phyloP scores from a whole-genome alignment of 2,888 invertebrate species.

The Mimachlamys varia region DNA sequence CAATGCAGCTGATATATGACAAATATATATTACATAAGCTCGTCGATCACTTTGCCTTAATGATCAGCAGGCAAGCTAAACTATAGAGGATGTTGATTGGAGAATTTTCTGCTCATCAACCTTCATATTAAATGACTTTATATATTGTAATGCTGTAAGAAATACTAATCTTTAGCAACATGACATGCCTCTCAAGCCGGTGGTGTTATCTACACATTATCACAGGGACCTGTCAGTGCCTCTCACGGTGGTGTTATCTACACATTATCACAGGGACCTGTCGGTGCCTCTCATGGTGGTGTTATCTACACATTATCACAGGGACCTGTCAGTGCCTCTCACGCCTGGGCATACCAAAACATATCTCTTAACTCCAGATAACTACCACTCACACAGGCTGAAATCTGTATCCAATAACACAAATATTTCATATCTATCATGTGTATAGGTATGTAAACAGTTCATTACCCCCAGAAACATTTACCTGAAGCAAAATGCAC shows the following conservation, averaged over 20 bases:
- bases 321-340: conserved; percentile 22
- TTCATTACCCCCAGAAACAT: not conserved
- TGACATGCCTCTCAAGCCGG: too few relatives aligned
- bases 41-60: too few relatives aligned
- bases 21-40: too few relatives aligned
- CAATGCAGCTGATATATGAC: too few relatives aligned
- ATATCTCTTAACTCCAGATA: not conserved
- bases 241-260: not conserved
- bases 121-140: too few relatives aligned
- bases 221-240: not conserved
- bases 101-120: too few relatives aligned
- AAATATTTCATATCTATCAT: not conserved
- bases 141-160: not conserved
- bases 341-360: not conserved
- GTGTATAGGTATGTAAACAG: too few relatives aligned
- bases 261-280: not conserved
- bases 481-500: too few relatives aligned
- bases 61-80: too few relatives aligned
- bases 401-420: not conserved
- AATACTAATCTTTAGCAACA: too few relatives aligned
- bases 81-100: too few relatives aligned
- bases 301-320: not conserved
- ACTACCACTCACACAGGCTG: not conserved
- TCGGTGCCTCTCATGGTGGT: not conserved
- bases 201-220: not conserved